phyloP scores from a whole-genome alignment of 92 coral and sea anemone species.

The Porites cylindrica region DNA sequence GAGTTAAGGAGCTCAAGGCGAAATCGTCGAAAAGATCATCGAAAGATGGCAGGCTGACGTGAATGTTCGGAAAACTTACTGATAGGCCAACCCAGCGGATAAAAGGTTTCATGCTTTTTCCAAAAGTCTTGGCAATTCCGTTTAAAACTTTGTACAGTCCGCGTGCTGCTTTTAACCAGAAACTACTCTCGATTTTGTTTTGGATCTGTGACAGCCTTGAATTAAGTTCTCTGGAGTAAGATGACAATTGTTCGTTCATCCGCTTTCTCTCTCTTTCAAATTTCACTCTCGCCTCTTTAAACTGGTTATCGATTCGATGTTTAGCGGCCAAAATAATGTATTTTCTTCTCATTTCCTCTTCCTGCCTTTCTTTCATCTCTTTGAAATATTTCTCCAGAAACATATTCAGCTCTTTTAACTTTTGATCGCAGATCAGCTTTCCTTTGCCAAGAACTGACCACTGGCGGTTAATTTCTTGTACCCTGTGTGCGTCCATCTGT shows the following conservation, averaged over 20 bases:
- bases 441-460: slow-evolving; percentile 62
- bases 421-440: slow-evolving; percentile 67
- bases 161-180: slow-evolving; percentile 80
- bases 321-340: slow-evolving; percentile 71
- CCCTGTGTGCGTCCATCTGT: slow-evolving; percentile 74
- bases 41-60: slow-evolving; percentile 62
- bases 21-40: slow-evolving; percentile 64
- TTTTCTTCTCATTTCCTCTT: slow-evolving; percentile 71
- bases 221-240: slow-evolving; percentile 67
- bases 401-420: slow-evolving; percentile 56
- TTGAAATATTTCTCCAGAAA: slow-evolving; percentile 62
- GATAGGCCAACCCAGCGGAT: slow-evolving; percentile 79
- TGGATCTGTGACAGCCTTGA: slow-evolving; percentile 60
- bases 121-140: slow-evolving; percentile 56
- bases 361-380: slow-evolving; percentile 63
- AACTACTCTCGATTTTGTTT: slow-evolving; percentile 53
- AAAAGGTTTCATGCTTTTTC: slow-evolving; percentile 71
- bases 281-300: slow-evolving; percentile 51
- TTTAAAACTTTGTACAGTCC: slow-evolving; percentile 55
- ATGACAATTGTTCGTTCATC: slow-evolving; percentile 48
- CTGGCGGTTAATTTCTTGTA: slow-evolving; percentile 72
- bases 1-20: neutral
- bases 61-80: slow-evolving; percentile 66
- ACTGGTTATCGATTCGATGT: slow-evolving; percentile 45
- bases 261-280: slow-evolving; percentile 54